Evolutionary conservation across 1,140 invertebrate genomes (phyloP).

Genomic region (Drosophila orena): DNA sequence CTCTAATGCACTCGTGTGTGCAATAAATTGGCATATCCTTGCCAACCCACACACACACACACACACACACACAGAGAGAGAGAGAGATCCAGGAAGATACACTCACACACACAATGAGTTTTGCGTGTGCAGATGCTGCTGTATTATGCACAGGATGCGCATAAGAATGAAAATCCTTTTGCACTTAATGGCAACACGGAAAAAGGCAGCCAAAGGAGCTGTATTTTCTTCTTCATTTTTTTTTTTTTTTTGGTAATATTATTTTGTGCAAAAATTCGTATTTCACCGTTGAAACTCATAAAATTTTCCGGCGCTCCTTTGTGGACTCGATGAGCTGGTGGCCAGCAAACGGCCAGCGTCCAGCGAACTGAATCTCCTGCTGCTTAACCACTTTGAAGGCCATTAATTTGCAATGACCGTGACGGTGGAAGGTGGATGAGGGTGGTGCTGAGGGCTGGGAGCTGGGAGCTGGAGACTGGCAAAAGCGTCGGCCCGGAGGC

Average conservation of each 20-base stretch:
- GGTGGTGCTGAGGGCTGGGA: neutral
- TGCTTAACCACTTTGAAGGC: conserved; percentile 74
- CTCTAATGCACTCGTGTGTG: conserved; percentile 83
- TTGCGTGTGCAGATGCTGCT: conserved; percentile 73
- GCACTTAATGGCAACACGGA: conserved; percentile 82
- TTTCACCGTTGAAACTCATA: conserved; percentile 78
- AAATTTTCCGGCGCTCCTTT: conserved; percentile 69
- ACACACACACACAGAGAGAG: neutral
- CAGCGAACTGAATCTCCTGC: conserved; percentile 56
- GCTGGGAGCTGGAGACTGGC: neutral
- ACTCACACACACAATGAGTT: conserved; percentile 62
- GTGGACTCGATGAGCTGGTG: conserved; percentile 61
- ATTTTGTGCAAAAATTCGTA: conserved; percentile 80
- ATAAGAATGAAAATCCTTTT: conserved; percentile 84
- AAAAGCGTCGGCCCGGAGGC: neutral
- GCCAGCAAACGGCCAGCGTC: conserved; percentile 39
- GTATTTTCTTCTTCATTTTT: conserved; percentile 1
- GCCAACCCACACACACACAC: conserved; percentile 35
- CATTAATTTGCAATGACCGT: conserved; percentile 80
- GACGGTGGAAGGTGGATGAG: conserved; percentile 14
- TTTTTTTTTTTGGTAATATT: conserved; percentile 58
- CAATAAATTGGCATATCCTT: conserved; percentile 84
- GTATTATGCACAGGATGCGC: conserved; percentile 82
- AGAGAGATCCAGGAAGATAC: conserved; percentile 11
- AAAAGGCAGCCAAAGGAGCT: conserved; percentile 40